Percentiles rank a stretch among this genome's conserved stretches.
phyloP scores from a whole-genome alignment of 1,140 invertebrate species.

The Ceratitis capitata region DNA sequence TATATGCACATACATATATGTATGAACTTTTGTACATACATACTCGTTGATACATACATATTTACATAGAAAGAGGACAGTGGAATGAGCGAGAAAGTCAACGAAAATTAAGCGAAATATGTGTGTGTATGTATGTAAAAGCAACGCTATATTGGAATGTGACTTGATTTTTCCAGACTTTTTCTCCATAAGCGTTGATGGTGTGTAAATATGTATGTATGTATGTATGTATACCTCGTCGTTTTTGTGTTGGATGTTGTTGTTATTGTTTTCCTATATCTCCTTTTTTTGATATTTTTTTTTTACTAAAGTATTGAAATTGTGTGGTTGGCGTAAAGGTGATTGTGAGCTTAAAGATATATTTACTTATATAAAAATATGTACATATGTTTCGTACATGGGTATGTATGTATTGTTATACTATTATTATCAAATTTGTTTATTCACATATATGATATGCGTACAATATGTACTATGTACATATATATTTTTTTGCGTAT shows the following conservation, averaged over 20 bases:
- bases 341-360: neutral
- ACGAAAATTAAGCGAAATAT: constrained; percentile 28
- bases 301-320: constrained; percentile 6
- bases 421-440: neutral
- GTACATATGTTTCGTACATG: constrained; percentile 31
- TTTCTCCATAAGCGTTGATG: neutral
- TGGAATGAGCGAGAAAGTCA: neutral
- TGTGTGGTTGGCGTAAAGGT: neutral
- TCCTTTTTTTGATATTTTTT: neutral
- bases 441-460: constrained; percentile 30
- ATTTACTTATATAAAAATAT: neutral
- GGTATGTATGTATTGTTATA: constrained; percentile 24
- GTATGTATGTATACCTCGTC: neutral
- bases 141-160: constrained; percentile 32
- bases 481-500: neutral
- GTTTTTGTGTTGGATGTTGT: neutral
- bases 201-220: constrained; percentile 15
- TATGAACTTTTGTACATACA: neutral
- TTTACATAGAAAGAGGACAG: neutral
- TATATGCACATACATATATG: neutral
- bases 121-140: no score
- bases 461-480: neutral
- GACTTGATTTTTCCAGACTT: constrained; percentile 19
- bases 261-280: neutral
- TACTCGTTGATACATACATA: neutral